Base-by-base conservation (phyloP, 1,140 invertebrate species). In the Drosophila albomicans region DNA sequence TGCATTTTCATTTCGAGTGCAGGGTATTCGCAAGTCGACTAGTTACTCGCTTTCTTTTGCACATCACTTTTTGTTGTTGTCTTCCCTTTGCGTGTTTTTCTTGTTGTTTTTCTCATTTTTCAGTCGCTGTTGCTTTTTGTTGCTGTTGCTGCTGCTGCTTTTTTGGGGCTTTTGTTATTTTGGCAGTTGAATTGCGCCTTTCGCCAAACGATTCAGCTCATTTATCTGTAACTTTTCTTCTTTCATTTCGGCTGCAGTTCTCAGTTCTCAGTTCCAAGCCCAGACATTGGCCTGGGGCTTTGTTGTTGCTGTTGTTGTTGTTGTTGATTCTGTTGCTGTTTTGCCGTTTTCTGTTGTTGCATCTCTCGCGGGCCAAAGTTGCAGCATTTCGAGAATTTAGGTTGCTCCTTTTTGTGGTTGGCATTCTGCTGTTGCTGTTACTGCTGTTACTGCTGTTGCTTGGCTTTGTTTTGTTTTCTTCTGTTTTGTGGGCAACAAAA, bases 121-220 rank as follows among this genome's bases (percentile, higher is more conserved):
- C 16, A 43, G 41, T n/a, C 41, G 41, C 41, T 48, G 28, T 20
- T 20, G 20, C 15, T 67, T 54, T 68, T 66, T 48, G 64, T 62
- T 11, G 54, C 8, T 41, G 10, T 54, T 61, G 11, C 28, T 11
- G 54, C 13, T 41, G 10, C 43, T 61, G 52, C 6, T 15, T 41
- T 49, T 45, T 16, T 59, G 59, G 43, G 58, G 51, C 49, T 76
- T 76, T 79, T 82, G 61, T 87, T 86, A 76, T 86, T 87, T 88
- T 88, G 77, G 84, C 80, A 88, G 84, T 88, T 89, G 85, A 88
- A 88, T 89, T 88, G 85, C 74, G 85, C 84, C 85, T 88, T 88
- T 88, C 85, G 84, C 84, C 85, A 88, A 87, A 89, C 84, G 77
- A 88, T 79, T 84, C 80, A 68, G 85, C 85, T 88, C 84, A 88